A percentile compares a stretch with the other conserved stretches of the same genome.
Evolutionary conservation across 92 coral and sea anemone genomes (phyloP).

Genomic region (Desmophyllum pertusum): DNA sequence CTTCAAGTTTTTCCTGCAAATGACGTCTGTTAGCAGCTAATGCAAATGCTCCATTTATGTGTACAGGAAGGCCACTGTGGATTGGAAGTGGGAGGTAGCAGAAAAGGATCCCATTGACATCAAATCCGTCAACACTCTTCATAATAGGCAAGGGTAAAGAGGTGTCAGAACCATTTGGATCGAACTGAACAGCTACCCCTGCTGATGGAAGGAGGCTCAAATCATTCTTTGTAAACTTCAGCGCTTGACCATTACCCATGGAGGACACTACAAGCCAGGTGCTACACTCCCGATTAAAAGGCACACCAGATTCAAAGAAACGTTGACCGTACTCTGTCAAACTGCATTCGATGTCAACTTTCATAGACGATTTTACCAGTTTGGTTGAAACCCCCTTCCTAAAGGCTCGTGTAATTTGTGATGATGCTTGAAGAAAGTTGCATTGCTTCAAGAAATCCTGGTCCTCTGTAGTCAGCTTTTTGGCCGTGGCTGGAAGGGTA

Average conservation of each 20-base stretch:
- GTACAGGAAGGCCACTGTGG: constrained; percentile 79
- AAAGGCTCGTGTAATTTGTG: constrained; percentile 37
- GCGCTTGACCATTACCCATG: constrained; percentile 66
- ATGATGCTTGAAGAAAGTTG: constrained; percentile 67
- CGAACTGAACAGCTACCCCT: constrained; percentile 73
- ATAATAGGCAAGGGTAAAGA: constrained; percentile 27
- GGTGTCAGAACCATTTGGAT: neutral
- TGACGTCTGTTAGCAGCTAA: constrained; percentile 76
- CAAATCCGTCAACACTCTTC: neutral
- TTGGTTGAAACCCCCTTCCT: too few relatives aligned
- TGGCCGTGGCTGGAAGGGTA: constrained; percentile 52
- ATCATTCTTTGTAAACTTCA: constrained; percentile 50
- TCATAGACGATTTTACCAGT: constrained; percentile 54
- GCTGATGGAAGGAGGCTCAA: constrained; percentile 76
- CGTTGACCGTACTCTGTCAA: constrained; percentile 38
- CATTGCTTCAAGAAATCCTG: constrained; percentile 56
- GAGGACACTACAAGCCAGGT: constrained; percentile 79
- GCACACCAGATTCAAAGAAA: constrained; percentile 3
- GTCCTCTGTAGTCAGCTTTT: constrained; percentile 35
- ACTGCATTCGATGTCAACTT: constrained; percentile 21
- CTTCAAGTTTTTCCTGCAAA: constrained; percentile 62
- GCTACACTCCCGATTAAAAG: neutral
- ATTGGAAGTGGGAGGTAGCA: constrained; percentile 88
- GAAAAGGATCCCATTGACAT: constrained; percentile 59
- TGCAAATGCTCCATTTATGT: constrained; percentile 78